Evolutionary conservation across 2,797 vertebrate genomes (phyloP), one percentile per base, ranked within the genome.

Genomic region (Coregonus ussuriensis): DNA sequence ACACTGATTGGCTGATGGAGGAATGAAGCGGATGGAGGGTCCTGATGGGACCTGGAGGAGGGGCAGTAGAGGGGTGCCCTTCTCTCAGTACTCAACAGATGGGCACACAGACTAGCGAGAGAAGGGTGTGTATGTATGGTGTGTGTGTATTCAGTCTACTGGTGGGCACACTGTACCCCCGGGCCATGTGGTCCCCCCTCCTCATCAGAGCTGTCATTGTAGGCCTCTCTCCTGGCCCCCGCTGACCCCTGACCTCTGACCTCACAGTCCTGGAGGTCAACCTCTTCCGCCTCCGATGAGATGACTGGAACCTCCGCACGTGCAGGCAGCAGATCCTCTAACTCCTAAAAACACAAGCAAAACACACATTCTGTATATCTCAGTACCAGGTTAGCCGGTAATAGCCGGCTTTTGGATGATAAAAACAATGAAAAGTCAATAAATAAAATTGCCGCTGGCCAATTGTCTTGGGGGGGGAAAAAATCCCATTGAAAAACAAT

Each of bases 141-240:
- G 31, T 33, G 31, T 71, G 25, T 52, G 29, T 47, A 47, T 47
- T 47, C 41, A 47, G 9, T 47, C 41, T 47, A 47, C 41, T 47
- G 41, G 41, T 47, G 41, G 89, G 98, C 97, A 77, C 98, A 99
- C 92, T 99, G 98, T 88, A 99, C 98, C 85, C 98, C 98, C 51
- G 97, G 97, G 78, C 98, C 97, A 52, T 98, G 97, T 78, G 98
- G 97, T 82, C 96, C 95, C 4, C 95, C 94, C 89, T 99, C 98
- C 78, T 99, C 98, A 83, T 99, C 98, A 67, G 98, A 99, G 87
- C 98, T 98, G 93, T 99, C 97, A 0, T 98, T 98, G 82, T 99
- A 99, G 53, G 97, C 98, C 90, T 99, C 98, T 75, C 96, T 95
- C 82, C 98, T 94, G 84, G 96, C 96, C 82, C 97, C 93, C 78